phyloP scores from a whole-genome alignment of 2,113 vertebrate species.

The Alethe castanea region DNA sequence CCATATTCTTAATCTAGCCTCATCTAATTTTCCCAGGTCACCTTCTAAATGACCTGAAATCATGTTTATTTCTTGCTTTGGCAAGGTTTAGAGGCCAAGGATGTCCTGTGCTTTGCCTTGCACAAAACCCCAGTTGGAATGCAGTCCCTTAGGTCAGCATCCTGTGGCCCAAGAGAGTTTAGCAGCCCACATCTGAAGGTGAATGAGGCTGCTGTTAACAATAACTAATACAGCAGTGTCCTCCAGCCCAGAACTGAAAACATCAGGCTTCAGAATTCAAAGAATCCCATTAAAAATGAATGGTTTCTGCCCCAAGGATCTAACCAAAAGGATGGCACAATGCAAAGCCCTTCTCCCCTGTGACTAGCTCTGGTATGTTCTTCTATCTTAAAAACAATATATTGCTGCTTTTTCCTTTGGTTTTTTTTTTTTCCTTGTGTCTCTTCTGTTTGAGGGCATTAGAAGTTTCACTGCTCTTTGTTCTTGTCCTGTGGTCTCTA shows the following conservation, averaged over 20 bases:
- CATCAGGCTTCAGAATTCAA: slow-evolving; percentile 29
- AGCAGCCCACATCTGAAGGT: slow-evolving; percentile 30
- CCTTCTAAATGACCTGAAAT: neutral
- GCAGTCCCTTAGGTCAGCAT: neutral
- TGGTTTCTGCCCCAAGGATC: slow-evolving; percentile 11
- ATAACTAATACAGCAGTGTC: neutral
- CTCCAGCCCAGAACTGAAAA: neutral
- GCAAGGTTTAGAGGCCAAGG: neutral
- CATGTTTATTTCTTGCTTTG: neutral
- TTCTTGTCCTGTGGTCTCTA: slow-evolving; percentile 19
- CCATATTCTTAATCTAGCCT: neutral
- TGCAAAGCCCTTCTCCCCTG: slow-evolving; percentile 1
- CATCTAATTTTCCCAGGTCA: neutral
- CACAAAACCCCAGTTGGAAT: neutral
- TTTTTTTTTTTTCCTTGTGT: neutral
- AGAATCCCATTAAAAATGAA: slow-evolving; percentile 7
- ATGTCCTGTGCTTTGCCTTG: neutral
- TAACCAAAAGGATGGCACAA: slow-evolving; percentile 5
- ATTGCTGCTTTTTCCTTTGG: neutral
- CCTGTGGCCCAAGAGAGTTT: neutral
- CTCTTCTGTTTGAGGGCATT: neutral
- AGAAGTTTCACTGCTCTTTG: neutral
- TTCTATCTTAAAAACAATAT: slow-evolving; percentile 44
- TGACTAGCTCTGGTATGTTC: slow-evolving; percentile 28
- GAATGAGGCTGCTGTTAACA: neutral